Percentiles rank a stretch among this genome's conserved stretches.
These are phyloP conservation scores for Scylla paramamosain DNA, from an alignment of 1,140 invertebrate genomes.

Conservation along the genomic window DNA sequence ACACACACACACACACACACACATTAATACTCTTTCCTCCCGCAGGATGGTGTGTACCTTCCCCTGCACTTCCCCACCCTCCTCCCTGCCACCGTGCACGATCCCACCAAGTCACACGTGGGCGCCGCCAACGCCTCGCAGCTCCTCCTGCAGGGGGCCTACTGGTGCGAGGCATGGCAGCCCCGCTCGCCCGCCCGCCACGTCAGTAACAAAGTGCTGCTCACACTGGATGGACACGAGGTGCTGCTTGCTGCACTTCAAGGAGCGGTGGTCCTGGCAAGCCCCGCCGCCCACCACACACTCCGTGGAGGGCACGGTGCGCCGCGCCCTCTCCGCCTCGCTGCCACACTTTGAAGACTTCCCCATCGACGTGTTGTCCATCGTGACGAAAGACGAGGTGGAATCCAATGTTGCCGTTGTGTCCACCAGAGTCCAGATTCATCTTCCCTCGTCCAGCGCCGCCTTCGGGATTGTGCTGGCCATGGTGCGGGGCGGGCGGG, in stretches of 20 bases:
- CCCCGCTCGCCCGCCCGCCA: not conserved
- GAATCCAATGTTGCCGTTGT: not conserved
- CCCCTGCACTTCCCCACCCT: not conserved
- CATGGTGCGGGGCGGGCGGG: not conserved
- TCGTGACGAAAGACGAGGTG: not conserved
- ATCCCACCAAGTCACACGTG: conserved; percentile 59
- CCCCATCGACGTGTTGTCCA: conserved; percentile 21
- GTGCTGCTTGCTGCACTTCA: conserved; percentile 38
- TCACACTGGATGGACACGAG: conserved; percentile 54
- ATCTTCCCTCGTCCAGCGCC: conserved; percentile 4
- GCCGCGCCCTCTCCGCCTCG: not conserved
- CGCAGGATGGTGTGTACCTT: conserved; percentile 43
- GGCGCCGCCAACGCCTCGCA: too few relatives aligned
- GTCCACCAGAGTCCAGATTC: conserved; percentile 44
- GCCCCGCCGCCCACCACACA: too few relatives aligned
- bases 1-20: not conserved
- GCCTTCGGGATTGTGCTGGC: not conserved
- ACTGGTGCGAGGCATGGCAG: conserved; percentile 68
- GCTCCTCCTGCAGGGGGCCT: conserved; percentile 61
- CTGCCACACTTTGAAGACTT: conserved; percentile 45
- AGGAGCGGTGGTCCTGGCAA: not conserved
- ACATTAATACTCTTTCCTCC: not conserved
- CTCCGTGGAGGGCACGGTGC: not conserved
- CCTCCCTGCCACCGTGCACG: conserved; percentile 42
- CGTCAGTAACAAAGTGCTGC: conserved; percentile 66